These are phyloP conservation scores for Chaetoderma sp. DNA, from an alignment of 2,888 invertebrate genomes.

Conservation along the genomic window DNA sequence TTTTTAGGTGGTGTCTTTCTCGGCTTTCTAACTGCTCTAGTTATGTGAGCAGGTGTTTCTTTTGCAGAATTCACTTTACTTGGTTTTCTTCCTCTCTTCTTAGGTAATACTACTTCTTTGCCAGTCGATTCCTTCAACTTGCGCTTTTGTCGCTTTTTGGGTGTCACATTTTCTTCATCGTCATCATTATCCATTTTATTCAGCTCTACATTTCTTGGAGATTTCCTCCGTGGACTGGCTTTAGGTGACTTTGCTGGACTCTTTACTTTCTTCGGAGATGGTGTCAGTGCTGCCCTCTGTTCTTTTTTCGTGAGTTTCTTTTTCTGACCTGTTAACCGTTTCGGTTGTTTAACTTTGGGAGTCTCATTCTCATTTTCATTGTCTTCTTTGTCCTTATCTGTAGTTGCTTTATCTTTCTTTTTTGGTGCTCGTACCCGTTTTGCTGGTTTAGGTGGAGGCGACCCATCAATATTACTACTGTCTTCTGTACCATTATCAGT, in stretches of 20 bases:
- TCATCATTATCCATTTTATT: too few species aligned
- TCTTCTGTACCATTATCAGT: conserved; percentile 21
- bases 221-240: background rate
- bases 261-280: background rate
- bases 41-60: conserved; percentile 13
- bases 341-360: background rate
- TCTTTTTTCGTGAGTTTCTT: background rate
- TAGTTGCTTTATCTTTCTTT: conserved; percentile 33
- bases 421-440: conserved; percentile 28
- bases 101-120: conserved; percentile 16
- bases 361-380: background rate
- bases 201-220: too few species aligned
- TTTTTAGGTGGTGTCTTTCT: background rate
- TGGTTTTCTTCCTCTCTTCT: conserved; percentile 28
- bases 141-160: conserved; percentile 23
- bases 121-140: background rate
- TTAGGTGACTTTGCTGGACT: background rate
- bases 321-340: conserved; percentile 16
- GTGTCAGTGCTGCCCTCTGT: background rate
- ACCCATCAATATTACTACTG: background rate
- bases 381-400: conserved; percentile 31
- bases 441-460: background rate
- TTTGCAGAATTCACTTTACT: conserved; percentile 5
- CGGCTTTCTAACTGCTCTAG: conserved; percentile 10
- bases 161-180: conserved; percentile 10